Percentiles rank a stretch among this genome's conserved stretches.
phyloP scores from a whole-genome alignment of 2,888 invertebrate genomes.

The Pharmacophagus antenor region DNA sequence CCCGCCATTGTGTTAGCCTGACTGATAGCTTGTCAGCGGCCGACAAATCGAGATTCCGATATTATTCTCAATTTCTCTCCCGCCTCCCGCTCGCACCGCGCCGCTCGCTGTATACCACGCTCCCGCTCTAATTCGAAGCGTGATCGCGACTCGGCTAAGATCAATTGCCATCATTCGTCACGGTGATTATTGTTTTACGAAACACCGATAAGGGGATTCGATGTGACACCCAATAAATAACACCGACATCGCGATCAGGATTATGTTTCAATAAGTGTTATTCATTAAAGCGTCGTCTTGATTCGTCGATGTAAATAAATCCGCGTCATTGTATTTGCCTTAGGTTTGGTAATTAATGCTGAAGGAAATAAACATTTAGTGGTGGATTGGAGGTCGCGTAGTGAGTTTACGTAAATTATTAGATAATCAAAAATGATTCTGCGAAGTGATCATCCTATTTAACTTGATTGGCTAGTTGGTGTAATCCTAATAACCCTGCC shows the following conservation, averaged over 20 bases:
- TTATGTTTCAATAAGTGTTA: constrained; percentile 15
- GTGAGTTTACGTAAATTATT: too few relatives aligned
- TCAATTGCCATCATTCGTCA: constrained; percentile 65
- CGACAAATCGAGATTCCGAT: constrained; percentile 75
- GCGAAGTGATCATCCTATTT: too few relatives aligned
- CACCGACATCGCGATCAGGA: constrained; percentile 43
- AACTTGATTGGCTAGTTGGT: too few relatives aligned
- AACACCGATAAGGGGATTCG: constrained; percentile 58
- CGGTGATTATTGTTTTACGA: constrained; percentile 54
- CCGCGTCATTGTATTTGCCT: too few relatives aligned
- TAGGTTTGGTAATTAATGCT: too few relatives aligned
- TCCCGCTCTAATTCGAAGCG: constrained; percentile 42
- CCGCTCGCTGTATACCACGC: constrained; percentile 33
- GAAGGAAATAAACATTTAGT: too few relatives aligned
- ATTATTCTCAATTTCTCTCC: constrained; percentile 64
- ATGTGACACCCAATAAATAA: constrained; percentile 65
- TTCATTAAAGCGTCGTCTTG: background rate
- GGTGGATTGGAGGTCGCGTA: too few relatives aligned
- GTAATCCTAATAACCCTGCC: too few relatives aligned
- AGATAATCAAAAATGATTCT: too few relatives aligned
- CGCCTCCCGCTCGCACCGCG: constrained; percentile 40
- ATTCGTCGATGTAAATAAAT: background rate
- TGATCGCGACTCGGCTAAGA: constrained; percentile 46
- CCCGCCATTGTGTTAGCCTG: constrained; percentile 61
- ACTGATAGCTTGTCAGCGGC: constrained; percentile 72